Conservation (phyloP, 64 coral and sea anemone genomes). For the Montipora cactus region DNA sequence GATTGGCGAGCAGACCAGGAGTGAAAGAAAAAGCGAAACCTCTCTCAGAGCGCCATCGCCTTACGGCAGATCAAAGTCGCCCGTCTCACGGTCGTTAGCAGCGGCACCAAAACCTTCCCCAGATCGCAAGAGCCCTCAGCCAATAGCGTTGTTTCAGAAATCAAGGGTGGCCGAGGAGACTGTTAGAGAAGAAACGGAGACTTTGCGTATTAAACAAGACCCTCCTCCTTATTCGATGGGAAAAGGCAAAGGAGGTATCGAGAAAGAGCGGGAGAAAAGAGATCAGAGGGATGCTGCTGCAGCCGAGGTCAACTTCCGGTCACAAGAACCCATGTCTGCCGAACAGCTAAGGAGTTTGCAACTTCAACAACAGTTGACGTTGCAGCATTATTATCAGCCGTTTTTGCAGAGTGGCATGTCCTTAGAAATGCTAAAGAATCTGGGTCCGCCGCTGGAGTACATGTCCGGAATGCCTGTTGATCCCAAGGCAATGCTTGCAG, state of each 20-base stretch:
- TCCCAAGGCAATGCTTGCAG: constrained; percentile 18
- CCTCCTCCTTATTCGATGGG: neutral
- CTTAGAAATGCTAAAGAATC: constrained; percentile 1
- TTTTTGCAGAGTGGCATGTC: constrained; percentile 9
- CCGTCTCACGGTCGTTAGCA: neutral
- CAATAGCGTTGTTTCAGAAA: constrained; percentile 8
- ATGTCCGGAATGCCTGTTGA: constrained; percentile 12
- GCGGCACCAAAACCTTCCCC: neutral
- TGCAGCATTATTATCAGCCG: constrained; percentile 42
- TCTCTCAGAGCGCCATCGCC: neutral
- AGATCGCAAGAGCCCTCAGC: constrained; percentile 19
- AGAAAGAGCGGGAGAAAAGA: constrained; percentile 28
- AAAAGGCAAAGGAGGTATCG: constrained; percentile 14
- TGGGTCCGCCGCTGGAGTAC: constrained; percentile 1
- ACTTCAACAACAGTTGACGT: constrained; percentile 36
- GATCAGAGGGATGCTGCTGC: neutral
- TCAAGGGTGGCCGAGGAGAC: constrained; percentile 1
- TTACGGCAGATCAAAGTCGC: constrained; percentile 26
- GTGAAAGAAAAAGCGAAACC: constrained; percentile 38
- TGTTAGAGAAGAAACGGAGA: constrained; percentile 19
- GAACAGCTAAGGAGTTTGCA: constrained; percentile 60
- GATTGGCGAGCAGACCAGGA: constrained; percentile 4
- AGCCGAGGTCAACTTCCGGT: neutral
- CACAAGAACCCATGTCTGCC: constrained; percentile 34
- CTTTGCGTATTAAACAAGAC: constrained; percentile 39